Evolutionary conservation across 2,888 invertebrate genomes (phyloP), one percentile per base, ranked within the genome.

Genomic region (Melolontha melolontha): DNA sequence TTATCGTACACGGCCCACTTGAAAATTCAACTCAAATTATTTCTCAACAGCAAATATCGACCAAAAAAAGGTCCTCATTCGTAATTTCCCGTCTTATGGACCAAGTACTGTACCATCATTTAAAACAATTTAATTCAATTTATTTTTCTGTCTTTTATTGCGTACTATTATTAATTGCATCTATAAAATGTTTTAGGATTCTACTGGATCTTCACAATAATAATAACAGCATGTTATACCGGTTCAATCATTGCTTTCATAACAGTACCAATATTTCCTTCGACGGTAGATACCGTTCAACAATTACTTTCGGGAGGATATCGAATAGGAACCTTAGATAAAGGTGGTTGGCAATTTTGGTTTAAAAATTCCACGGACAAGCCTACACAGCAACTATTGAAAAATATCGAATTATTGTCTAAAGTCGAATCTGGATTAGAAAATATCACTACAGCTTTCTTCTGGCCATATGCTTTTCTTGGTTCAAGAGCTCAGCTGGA

Each of bases 191-290:
- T 77, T 81, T 67, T 72, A 91, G 91, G 90, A 67, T 89, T 90
- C 83, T 94, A 94, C 80, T 94, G 94, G 94, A 80, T 92, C n/a
- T 94, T 93, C 75, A 93, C 93, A 2, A 93, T 93, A 42, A 94
- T 94, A 63, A 90, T 93, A 57, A 93, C 93, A 0, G 91, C 93
- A 62, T 92, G 93, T 77, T 94, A 94, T 78, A 93, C 93, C 0
- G 92, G 93, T 2, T 93, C 92, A 0, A 93, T 94, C 27, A 93
- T 94, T 77, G 93, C 93, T 0, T 94, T 93, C 80, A 93, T 94
- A 7, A 93, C 93, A 0, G 80, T 93, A 55, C 93, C 93, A 0
- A 86, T 91, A 0, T 92, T 89, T 82, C 93, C 93, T 0, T 87
- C 88, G 71, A 91, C 92, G 0, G 86, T 92, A 5, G 92, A 94